These are phyloP conservation scores for Tipula vernalis DNA, from an alignment of 2,888 invertebrate genomes.

Conservation along the genomic window DNA sequence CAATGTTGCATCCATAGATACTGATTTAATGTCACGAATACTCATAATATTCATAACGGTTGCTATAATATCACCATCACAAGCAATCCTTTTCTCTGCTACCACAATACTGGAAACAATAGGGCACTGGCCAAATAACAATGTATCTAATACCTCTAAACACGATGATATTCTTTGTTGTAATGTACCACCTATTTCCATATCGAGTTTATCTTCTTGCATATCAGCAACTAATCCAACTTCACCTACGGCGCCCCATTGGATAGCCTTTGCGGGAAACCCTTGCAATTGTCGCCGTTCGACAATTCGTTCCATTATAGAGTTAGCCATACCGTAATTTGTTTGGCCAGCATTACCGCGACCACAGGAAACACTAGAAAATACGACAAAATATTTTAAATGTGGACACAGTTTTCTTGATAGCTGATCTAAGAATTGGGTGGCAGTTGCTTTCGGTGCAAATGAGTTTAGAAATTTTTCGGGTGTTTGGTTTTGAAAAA, in stretches of 20 bases:
- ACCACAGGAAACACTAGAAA: conserved; percentile 85
- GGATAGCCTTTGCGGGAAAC: conserved; percentile 68
- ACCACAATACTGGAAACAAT: conserved; percentile 77
- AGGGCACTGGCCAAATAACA: conserved; percentile 56
- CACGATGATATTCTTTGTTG: conserved; percentile 80
- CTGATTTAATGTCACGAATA: conserved; percentile 53
- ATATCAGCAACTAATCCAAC: conserved; percentile 69
- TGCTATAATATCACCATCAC: conserved; percentile 55
- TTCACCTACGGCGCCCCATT: conserved; percentile 91
- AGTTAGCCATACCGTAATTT: conserved; percentile 84
- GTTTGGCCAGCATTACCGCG: conserved; percentile 85
- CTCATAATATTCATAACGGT: conserved; percentile 57
- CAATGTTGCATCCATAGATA: conserved; percentile 57
- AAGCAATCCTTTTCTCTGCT: conserved; percentile 62
- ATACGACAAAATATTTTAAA: conserved; percentile 68
- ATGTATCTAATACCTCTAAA: conserved; percentile 54
- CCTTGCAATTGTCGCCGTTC: conserved; percentile 57
- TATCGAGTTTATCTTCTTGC: conserved; percentile 53
- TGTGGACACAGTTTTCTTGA: conserved; percentile 45
- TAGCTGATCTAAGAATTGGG: conserved; percentile 58
- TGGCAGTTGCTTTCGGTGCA: conserved; percentile 71
- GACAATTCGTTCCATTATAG: conserved; percentile 78
- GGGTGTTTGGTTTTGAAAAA: conserved; percentile 63
- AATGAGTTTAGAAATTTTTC: conserved; percentile 55
- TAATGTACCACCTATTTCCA: conserved; percentile 65